A percentile compares a stretch with the other conserved stretches of the same genome.
phyloP scores from a whole-genome alignment of 2,888 invertebrate genomes.

The Drosophila mettleri region DNA sequence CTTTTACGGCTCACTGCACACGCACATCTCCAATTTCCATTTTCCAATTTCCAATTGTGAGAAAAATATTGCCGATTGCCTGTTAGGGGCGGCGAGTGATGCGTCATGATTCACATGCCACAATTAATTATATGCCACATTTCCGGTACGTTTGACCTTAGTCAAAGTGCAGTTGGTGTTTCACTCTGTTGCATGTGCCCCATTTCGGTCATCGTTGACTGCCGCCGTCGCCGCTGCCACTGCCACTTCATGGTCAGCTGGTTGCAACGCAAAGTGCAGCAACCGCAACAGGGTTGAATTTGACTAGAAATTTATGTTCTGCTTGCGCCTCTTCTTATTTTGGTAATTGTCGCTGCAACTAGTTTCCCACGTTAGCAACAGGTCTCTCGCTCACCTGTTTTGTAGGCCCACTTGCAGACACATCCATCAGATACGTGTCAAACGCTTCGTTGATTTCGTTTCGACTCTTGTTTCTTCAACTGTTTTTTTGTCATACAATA shows the following conservation, averaged over 20 bases:
- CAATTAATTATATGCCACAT: slow-evolving; percentile 65
- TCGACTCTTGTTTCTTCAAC: slow-evolving; percentile 7
- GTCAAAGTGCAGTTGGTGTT: slow-evolving; percentile 16
- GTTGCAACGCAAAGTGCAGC: slow-evolving; percentile 22
- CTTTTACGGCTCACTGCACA: slow-evolving; percentile 48
- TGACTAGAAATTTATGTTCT: slow-evolving; percentile 1
- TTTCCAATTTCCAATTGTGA: slow-evolving; percentile 13
- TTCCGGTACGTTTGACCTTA: slow-evolving; percentile 40
- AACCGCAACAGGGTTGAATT: slow-evolving; percentile 45
- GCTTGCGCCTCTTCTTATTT: slow-evolving; percentile 23
- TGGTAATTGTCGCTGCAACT: slow-evolving; percentile 41
- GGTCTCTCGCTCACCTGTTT: slow-evolving; percentile 29
- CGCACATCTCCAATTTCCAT: slow-evolving; percentile 31
- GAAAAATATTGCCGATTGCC: slow-evolving; percentile 20
- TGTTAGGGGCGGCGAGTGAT: slow-evolving; percentile 25
- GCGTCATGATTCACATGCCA: slow-evolving; percentile 43
- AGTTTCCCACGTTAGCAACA: slow-evolving; percentile 60
- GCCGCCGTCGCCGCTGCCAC: slow-evolving; percentile 20
- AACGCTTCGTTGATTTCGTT: slow-evolving; percentile 61
- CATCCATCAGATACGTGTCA: slow-evolving; percentile 45
- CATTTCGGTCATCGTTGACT: slow-evolving; percentile 47
- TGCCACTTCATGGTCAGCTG: slow-evolving; percentile 62
- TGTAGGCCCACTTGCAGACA: slow-evolving; percentile 37
- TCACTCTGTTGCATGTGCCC: slow-evolving; percentile 35
- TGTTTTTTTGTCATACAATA: slow-evolving; percentile 59